Evolutionary conservation across 1,140 invertebrate genomes (phyloP).

Genomic region (Drosophila nigrodunni): DNA sequence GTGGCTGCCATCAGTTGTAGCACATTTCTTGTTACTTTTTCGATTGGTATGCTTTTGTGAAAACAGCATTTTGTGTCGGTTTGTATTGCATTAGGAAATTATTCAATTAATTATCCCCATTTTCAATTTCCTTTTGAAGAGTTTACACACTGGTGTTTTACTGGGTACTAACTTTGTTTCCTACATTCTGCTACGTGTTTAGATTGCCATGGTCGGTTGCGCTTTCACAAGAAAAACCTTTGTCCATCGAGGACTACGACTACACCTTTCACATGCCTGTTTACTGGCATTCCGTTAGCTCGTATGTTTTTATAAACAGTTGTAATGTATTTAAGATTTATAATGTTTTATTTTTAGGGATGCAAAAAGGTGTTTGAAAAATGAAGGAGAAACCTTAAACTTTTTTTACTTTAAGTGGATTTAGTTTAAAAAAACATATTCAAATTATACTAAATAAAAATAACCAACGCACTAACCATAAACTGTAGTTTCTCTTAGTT

Average conservation of each 20-base stretch:
- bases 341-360: conserved; percentile 15
- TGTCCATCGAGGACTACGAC: conserved; percentile 61
- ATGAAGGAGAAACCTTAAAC: conserved; percentile 69
- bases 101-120: background rate
- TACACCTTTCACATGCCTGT: conserved; percentile 52
- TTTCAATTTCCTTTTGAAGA: conserved; percentile 33
- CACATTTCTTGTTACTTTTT: conserved; percentile 93
- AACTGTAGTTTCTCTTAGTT: conserved; percentile 15
- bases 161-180: conserved; percentile 39
- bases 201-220: conserved; percentile 59
- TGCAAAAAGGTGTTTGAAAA: conserved; percentile 1
- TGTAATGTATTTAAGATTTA: background rate
- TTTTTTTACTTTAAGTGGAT: too few relatives aligned
- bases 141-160: conserved; percentile 58
- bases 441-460: conserved; percentile 27
- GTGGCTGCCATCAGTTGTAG: conserved; percentile 92
- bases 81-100: background rate
- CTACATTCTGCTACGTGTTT: conserved; percentile 62
- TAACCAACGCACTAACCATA: background rate
- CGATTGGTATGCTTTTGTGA: conserved; percentile 93
- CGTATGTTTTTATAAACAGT: conserved; percentile 42
- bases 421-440: too few relatives aligned
- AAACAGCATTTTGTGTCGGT: conserved; percentile 85
- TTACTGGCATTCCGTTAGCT: conserved; percentile 51
- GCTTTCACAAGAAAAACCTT: conserved; percentile 47